These are phyloP conservation scores for Hylaeus anthracinus DNA, from an alignment of 1,140 invertebrate species.

Conservation along the genomic window DNA sequence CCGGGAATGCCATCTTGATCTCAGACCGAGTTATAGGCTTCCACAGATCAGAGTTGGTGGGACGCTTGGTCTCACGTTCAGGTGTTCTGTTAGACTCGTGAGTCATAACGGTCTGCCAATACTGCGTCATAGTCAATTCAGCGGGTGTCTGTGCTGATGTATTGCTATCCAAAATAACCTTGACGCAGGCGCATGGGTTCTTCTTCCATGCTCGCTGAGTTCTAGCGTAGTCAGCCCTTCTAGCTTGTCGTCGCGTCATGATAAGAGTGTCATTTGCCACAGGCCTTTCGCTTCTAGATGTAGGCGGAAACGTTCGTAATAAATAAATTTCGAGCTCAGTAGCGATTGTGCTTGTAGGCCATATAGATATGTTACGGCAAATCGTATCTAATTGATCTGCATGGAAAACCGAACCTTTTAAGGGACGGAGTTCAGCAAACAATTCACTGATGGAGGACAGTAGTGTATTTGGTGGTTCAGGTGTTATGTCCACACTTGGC, in stretches of 20 bases:
- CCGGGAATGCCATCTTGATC: neutral
- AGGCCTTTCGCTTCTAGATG: neutral
- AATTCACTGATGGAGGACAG: no score
- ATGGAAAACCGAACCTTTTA: neutral
- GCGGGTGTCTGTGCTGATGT: neutral
- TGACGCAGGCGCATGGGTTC: neutral
- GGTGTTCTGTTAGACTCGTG: neutral
- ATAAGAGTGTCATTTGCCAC: no score
- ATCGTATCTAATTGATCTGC: neutral
- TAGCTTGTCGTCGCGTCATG: neutral
- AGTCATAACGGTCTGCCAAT: constrained; percentile 2
- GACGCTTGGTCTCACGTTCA: no score
- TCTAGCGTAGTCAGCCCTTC: neutral
- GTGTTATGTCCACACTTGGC: neutral
- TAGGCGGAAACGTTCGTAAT: neutral
- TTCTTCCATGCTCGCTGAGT: constrained; percentile 11
- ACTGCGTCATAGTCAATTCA: constrained; percentile 11
- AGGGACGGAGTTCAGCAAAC: neutral
- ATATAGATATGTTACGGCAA: neutral
- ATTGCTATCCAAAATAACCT: neutral
- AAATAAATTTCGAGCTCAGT: neutral
- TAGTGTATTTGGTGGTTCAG: neutral
- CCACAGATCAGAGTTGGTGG: neutral
- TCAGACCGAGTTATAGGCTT: neutral
- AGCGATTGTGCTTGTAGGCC: neutral